phyloP scores from a whole-genome alignment of 2,113 vertebrate species.

The Pseudopodoces humilis region DNA sequence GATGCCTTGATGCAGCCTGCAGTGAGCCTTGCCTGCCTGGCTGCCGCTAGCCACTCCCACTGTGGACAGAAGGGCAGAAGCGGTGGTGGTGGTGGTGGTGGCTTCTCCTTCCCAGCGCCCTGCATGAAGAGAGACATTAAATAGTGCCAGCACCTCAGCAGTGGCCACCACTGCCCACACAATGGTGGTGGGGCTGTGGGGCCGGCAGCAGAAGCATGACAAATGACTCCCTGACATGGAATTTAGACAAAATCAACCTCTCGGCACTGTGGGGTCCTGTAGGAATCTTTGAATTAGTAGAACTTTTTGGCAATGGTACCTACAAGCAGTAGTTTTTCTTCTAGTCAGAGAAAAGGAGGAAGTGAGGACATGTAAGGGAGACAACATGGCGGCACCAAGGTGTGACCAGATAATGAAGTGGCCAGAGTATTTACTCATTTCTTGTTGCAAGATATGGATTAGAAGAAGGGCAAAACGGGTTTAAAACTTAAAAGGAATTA shows the following conservation, averaged over 20 bases:
- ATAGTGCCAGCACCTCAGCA: neutral
- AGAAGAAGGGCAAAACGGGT: too few species aligned
- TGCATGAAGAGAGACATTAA: neutral
- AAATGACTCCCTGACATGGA: neutral
- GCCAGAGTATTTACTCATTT: too few species aligned
- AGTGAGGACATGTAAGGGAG: neutral
- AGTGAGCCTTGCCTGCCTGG: neutral
- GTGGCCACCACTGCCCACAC: neutral
- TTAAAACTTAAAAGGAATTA: too few species aligned
- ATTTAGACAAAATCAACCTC: neutral
- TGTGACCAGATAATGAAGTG: too few species aligned
- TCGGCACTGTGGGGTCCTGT: too few species aligned
- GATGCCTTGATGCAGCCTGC: neutral
- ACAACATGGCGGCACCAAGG: neutral
- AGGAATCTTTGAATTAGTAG: neutral
- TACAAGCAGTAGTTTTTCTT: too few species aligned
- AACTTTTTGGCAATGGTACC: neutral
- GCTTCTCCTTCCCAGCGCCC: neutral
- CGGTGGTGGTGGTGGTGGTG: accelerated
- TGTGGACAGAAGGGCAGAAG: neutral
- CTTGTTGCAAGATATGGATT: too few species aligned
- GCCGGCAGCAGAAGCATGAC: neutral
- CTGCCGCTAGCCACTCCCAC: neutral
- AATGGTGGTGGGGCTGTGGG: neutral
- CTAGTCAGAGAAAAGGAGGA: neutral